Percentiles rank a stretch among this genome's conserved stretches.
phyloP scores from a whole-genome alignment of 1,140 invertebrate genomes.

The Oryzaephilus surinamensis region DNA sequence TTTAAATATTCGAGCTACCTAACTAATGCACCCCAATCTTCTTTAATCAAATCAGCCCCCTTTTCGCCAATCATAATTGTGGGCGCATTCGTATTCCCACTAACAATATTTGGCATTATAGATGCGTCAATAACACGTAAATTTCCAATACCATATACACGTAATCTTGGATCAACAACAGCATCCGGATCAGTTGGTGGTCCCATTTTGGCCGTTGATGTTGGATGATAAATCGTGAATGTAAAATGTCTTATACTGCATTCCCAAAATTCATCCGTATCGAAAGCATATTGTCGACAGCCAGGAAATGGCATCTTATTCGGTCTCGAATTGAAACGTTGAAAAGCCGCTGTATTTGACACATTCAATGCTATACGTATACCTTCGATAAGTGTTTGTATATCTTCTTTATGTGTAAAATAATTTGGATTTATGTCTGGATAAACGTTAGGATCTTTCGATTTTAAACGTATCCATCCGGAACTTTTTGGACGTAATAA shows the following conservation, averaged over 20 bases:
- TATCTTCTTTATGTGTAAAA: conserved; percentile 68
- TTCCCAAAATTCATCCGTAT: conserved; percentile 79
- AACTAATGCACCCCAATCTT: conserved; percentile 42
- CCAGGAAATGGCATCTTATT: conserved; percentile 70
- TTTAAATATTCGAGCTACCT: conserved; percentile 5
- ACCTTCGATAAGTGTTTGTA: conserved; percentile 64
- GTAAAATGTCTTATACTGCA: conserved; percentile 72
- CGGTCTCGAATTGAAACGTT: conserved; percentile 65
- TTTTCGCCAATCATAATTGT: conserved; percentile 58
- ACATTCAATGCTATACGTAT: conserved; percentile 72
- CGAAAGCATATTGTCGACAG: conserved; percentile 57
- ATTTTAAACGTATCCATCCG: conserved; percentile 69
- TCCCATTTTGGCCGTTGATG: conserved; percentile 81
- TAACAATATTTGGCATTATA: conserved; percentile 53
- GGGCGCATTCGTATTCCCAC: conserved; percentile 53
- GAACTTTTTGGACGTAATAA: conserved; percentile 71
- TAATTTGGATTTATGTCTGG: conserved; percentile 90
- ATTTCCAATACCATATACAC: conserved; percentile 43
- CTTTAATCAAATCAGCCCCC: conserved; percentile 51
- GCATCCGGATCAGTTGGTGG: conserved; percentile 59
- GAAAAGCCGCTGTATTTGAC: conserved; percentile 67
- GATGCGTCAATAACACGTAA: conserved; percentile 53
- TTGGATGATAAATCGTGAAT: conserved; percentile 77
- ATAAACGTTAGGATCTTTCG: conserved; percentile 64
- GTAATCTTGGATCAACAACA: conserved; percentile 62